These are phyloP conservation scores for Ellobius talpinus DNA, from an alignment of 2,113 vertebrate species.

Conservation along the genomic window DNA sequence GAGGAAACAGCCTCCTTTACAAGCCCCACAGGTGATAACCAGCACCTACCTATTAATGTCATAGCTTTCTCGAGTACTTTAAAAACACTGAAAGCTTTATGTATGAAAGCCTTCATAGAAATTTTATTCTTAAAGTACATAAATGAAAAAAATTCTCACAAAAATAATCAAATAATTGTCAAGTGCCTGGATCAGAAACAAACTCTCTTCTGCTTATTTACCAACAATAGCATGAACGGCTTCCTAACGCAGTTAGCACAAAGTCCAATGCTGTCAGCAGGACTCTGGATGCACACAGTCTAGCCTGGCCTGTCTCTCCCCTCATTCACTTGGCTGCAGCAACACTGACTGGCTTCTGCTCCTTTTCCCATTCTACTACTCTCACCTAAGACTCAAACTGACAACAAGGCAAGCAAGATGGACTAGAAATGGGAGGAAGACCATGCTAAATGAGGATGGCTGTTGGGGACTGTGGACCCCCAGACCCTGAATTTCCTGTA, in stretches of 20 bases:
- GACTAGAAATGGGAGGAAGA: neutral
- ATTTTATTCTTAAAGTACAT: constrained; percentile 21
- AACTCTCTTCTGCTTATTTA: constrained; percentile 23
- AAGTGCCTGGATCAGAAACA: constrained; percentile 31
- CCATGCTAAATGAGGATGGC: neutral
- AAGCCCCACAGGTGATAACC: constrained; percentile 34
- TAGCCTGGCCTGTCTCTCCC: neutral
- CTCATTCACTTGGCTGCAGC: neutral
- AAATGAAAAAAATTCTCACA: neutral
- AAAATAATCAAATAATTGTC: constrained; percentile 5
- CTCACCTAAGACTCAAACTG: neutral
- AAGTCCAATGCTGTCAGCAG: constrained; percentile 18
- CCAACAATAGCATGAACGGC: neutral
- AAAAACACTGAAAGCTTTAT: constrained; percentile 45
- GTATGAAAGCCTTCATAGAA: constrained; percentile 33
- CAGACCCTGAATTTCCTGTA: too few species aligned
- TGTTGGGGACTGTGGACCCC: too few species aligned
- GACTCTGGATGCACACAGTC: neutral
- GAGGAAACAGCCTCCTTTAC: constrained; percentile 70
- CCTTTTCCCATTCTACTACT: neutral
- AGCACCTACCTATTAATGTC: constrained; percentile 22
- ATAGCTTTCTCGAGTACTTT: constrained; percentile 16
- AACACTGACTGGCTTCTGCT: neutral
- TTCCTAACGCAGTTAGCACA: neutral
- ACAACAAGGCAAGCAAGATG: neutral